Conservation (phyloP, 2,113 vertebrate species). For the Colinus virginianus region DNA sequence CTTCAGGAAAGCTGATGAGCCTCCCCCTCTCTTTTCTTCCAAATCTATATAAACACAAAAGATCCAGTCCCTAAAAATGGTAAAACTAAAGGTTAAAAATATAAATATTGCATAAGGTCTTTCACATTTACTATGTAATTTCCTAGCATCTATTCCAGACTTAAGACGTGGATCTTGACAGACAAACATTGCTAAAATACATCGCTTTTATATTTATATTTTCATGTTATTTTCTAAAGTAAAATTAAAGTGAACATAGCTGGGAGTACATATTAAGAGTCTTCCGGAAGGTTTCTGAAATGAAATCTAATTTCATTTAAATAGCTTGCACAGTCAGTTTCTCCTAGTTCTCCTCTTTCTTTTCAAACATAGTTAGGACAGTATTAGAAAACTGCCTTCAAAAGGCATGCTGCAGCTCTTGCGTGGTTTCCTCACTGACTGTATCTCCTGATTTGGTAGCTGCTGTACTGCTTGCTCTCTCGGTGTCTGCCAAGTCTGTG, state of each 20-base stretch:
- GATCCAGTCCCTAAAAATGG: not conserved
- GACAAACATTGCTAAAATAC: not conserved
- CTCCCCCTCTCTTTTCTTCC: not conserved
- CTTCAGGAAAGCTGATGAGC: not conserved
- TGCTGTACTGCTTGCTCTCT: conserved; percentile 64
- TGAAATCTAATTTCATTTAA: not conserved
- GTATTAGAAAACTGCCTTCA: conserved; percentile 63
- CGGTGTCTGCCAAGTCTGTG: conserved; percentile 39
- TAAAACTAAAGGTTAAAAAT: not conserved
- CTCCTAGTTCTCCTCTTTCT: not conserved
- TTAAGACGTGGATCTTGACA: not conserved
- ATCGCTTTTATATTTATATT: not conserved
- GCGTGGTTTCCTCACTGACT: conserved; percentile 72
- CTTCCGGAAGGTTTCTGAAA: not conserved
- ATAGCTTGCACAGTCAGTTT: conserved; percentile 1
- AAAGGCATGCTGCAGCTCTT: conserved; percentile 52
- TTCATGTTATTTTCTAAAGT: not conserved
- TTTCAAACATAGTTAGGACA: not conserved
- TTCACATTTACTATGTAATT: not conserved
- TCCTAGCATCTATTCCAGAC: not conserved
- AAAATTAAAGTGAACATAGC: not conserved
- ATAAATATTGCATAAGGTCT: not conserved
- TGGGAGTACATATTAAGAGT: not conserved
- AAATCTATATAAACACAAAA: not conserved
- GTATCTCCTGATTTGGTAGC: conserved; percentile 77